Evolutionary conservation across 53 echinoderm and acorn worm species (phyloP).

Genomic region (Patiria pectinifera): DNA sequence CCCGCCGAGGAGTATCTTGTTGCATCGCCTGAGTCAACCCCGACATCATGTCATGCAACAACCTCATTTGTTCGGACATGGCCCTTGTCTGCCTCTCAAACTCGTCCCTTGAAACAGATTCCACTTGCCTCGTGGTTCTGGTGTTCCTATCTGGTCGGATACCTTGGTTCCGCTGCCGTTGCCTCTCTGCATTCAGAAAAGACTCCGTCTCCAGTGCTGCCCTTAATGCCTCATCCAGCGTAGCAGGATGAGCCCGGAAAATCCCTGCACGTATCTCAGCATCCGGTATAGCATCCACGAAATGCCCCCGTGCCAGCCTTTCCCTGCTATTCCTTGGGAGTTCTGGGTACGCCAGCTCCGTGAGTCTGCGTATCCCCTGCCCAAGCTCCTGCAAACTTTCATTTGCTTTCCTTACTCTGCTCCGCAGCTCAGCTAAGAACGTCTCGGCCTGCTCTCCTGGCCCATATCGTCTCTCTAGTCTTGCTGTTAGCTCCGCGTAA

Average conservation of each 20-base stretch:
- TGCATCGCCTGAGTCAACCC: too few relatives aligned
- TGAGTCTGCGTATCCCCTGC: slow-evolving; percentile 4
- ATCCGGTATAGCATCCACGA: slow-evolving; percentile 12
- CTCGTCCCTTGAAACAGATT: not conserved
- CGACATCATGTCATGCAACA: too few relatives aligned
- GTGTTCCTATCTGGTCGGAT: not conserved
- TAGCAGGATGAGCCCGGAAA: slow-evolving; percentile 47
- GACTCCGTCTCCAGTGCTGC: not conserved
- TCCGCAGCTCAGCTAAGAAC: not conserved
- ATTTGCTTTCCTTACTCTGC: not conserved
- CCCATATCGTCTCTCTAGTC: not conserved
- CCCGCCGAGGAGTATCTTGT: too few relatives aligned
- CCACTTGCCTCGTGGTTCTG: not conserved
- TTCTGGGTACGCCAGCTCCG: slow-evolving; percentile 17
- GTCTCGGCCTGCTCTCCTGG: slow-evolving; percentile 28
- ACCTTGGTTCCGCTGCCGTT: not conserved
- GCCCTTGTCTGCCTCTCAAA: slow-evolving; percentile 20
- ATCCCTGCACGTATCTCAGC: slow-evolving; percentile 30
- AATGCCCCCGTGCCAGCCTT: slow-evolving; percentile 9
- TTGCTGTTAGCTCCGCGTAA: slow-evolving; percentile 2
- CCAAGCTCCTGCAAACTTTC: slow-evolving; percentile 28
- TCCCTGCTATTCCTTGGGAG: slow-evolving; percentile 12
- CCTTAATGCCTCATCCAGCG: slow-evolving; percentile 57
- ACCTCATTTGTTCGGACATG: not conserved
- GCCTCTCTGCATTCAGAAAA: slow-evolving; percentile 40